Evolutionary conservation across 2,113 vertebrate species (phyloP).

Genomic region (Motacilla tschutschensis): DNA sequence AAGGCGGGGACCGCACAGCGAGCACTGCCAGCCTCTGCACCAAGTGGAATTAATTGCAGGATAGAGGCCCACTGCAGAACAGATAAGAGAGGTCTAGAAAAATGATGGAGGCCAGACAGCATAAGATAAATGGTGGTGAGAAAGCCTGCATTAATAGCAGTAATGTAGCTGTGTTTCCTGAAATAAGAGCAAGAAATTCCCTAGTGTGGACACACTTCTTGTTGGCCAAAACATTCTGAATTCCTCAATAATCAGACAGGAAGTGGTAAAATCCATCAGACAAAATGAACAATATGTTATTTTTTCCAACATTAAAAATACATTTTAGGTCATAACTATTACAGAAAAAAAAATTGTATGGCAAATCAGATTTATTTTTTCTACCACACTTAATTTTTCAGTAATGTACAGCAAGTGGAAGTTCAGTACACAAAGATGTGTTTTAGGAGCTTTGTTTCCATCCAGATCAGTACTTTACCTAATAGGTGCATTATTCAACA

Average conservation of each 20-base stretch:
- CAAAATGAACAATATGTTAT: constrained; percentile 2
- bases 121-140: constrained; percentile 13
- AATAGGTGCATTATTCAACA: not conserved
- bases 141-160: not conserved
- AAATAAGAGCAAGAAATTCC: constrained; percentile 14
- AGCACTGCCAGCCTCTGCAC: not conserved
- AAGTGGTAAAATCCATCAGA: constrained; percentile 30
- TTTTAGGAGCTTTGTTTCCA: not conserved
- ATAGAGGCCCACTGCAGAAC: not conserved
- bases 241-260: constrained; percentile 39
- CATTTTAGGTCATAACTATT: not conserved
- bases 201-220: not conserved
- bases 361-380: not conserved
- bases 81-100: not conserved
- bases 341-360: not conserved
- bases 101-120: not conserved
- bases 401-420: not conserved
- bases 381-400: not conserved
- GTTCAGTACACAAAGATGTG: not conserved
- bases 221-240: constrained; percentile 18
- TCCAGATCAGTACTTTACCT: not conserved
- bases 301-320: constrained; percentile 24
- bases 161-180: constrained; percentile 26
- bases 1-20: rapidly evolving
- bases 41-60: not conserved